Base-by-base conservation (phyloP, 2,797 vertebrate genomes). In the Halcyon badia region DNA sequence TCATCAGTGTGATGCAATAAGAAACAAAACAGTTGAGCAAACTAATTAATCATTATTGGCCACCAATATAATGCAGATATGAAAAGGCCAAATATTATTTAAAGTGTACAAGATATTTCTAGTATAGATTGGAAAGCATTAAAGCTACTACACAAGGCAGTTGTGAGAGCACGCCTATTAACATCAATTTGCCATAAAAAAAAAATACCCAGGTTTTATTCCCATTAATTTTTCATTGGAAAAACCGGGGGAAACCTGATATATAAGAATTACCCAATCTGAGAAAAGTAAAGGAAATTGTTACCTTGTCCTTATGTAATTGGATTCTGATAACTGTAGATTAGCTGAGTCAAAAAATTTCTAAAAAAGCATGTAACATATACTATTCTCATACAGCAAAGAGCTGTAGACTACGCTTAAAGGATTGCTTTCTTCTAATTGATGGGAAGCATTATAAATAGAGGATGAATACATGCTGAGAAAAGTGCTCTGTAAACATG, bases 401-500 rank as follows among this genome's bases (percentile, higher is more conserved):
- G 24, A 76, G 26, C n/a, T 79, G 52, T 75, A 90, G 75, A 83
- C 18, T 87, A 73, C 3, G 16, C 22, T 95, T 75, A 80, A 92
- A 93, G n/a, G 54, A 89, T 61, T 92, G 18, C 48, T 92, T 81
- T 18, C 48, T 89, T 95, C 75, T 87, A 94, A 97, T 57, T 96
- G 73, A 84, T 35, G 44, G 33, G 56, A 93, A 94, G 68, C 49
- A 75, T 65, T 82, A 62, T 33, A 85, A 92, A 52, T 35, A 86
- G 30, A 86, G 90, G 60, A 88, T 51, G 35, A 94, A 93, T 6
- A 19, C 28, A 86, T 37, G 33, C 60, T 85, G 88, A 87, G 42
- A 80, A 80, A 76, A 96, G 49, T 26, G 10, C 19, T 84, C 90
- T 93, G 76, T 69, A 93, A 94, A 94, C 68, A 90, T 56, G 78